Percentiles rank a stretch among this genome's conserved stretches.
These are phyloP conservation scores for Platypus cylindrus DNA, from an alignment of 2,888 invertebrate species.

Conservation along the genomic window DNA sequence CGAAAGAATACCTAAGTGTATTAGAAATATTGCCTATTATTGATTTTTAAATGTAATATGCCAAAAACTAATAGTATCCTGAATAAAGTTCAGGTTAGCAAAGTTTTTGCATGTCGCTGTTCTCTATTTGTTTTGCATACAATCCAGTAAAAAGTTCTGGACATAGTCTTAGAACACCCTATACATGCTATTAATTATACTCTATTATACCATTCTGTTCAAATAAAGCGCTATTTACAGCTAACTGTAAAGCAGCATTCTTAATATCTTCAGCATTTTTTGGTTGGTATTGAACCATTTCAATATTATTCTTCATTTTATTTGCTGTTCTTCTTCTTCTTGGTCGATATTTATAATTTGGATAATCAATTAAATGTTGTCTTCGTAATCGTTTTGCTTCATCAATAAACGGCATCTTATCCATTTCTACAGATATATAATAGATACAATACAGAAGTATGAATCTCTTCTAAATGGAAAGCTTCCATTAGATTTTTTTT, in stretches of 20 bases:
- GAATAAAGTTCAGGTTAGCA: too few relatives aligned
- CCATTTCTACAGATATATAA: conserved; percentile 26
- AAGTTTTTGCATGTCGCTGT: too few relatives aligned
- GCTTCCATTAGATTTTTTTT: too few relatives aligned
- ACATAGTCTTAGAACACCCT: too few relatives aligned
- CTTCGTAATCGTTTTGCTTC: conserved; percentile 55
- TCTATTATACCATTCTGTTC: conserved; percentile 9
- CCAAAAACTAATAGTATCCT: too few relatives aligned
- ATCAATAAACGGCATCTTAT: conserved; percentile 79
- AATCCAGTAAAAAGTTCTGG: too few relatives aligned
- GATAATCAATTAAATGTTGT: conserved; percentile 36
- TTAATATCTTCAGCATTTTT: conserved; percentile 6
- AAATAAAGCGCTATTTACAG: conserved; percentile 18
- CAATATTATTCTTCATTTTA: conserved; percentile 8
- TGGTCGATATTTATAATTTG: conserved; percentile 34
- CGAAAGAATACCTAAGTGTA: too few relatives aligned
- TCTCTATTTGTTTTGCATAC: too few relatives aligned
- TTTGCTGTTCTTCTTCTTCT: too few relatives aligned
- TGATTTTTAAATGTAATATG: too few relatives aligned
- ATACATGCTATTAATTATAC: not conserved
- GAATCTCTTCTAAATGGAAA: not conserved
- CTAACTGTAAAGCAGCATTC: conserved; percentile 14
- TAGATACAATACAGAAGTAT: not conserved
- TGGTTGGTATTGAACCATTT: conserved; percentile 3
- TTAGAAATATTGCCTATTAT: too few relatives aligned